Evolutionary conservation across 2,113 vertebrate genomes (phyloP), one percentile per base, ranked within the genome.

Genomic region (Odontesthes bonariensis): DNA sequence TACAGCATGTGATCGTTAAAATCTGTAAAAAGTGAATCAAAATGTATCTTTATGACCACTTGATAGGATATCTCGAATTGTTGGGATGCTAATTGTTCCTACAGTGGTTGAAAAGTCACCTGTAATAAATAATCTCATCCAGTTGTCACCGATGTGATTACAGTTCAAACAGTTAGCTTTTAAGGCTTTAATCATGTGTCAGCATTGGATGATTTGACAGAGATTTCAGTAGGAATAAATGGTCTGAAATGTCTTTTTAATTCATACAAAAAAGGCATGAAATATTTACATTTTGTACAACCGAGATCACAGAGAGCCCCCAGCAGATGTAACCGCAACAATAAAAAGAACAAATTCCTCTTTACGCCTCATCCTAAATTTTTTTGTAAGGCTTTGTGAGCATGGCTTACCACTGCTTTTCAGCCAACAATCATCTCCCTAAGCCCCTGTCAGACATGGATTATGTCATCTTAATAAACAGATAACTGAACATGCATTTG

Each of bases 191-290:
- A 27, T 27, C 27, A n/a, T n/a, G 27, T 17, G 0, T 38, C 35
- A 5, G 10, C 5, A 38, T 8, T 16, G 2, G 11, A 9, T 12
- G 13, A 47, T 47, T 19, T 5, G 38, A 56, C 57, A 56, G 1
- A 66, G 10, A 1, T 55, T 17, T 3, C 5, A 73, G 22, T 19
- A 1, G 0, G 33, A 22, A 38, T 38, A 75, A 55, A 0, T 12
- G 11, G 56, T 67, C 56, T 1, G 53, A 75, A 68, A 68, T 62
- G 38, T 72, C 68, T 79, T 79, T 75, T 79, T 75, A 66, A 75
- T 79, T 52, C 47, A 23, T 81, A 11, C 40, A 57, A 83, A 69
- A 72, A 27, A 2, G 46, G 33, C 60, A 66, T 70, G 3, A 35
- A 78, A 66, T 14, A 44, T 44, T 44, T 14, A 14, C 42, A 44